Conservation (phyloP, 2,113 vertebrate species). For the Muntiacus reevesi region DNA sequence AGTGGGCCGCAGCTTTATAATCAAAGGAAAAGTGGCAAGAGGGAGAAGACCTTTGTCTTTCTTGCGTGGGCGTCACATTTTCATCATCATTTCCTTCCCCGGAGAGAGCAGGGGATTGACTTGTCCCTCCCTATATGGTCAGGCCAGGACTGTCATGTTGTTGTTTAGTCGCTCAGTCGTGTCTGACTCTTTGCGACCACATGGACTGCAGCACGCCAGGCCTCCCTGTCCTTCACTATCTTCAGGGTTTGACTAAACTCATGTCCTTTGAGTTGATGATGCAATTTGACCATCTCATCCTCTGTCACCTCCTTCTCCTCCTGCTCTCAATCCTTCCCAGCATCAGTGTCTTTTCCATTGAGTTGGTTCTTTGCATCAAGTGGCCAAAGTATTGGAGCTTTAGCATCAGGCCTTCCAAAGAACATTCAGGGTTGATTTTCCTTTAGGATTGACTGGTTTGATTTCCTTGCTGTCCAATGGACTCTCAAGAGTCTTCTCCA, state of each 20-base stretch:
- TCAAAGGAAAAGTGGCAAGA: background rate
- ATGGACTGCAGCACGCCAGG: background rate
- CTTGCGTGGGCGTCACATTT: background rate
- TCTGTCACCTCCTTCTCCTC: background rate
- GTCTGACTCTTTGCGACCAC: background rate
- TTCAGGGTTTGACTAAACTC: background rate
- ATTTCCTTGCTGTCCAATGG: background rate
- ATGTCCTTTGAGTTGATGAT: background rate
- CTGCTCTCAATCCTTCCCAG: background rate
- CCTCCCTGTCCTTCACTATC: background rate
- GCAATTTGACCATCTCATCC: rapidly evolving
- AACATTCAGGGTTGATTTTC: background rate
- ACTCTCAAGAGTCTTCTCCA: background rate
- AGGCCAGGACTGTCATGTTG: background rate
- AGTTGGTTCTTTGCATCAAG: background rate
- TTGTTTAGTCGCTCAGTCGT: rapidly evolving
- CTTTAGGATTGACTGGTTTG: background rate
- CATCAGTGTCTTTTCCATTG: background rate
- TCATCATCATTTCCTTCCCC: background rate
- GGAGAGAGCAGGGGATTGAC: rapidly evolving
- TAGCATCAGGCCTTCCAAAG: background rate
- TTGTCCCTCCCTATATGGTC: background rate
- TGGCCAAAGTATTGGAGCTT: background rate
- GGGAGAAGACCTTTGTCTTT: background rate
- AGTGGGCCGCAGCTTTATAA: background rate